Conservation (phyloP, 2,888 invertebrate species). For the Ormyrus thymus region DNA sequence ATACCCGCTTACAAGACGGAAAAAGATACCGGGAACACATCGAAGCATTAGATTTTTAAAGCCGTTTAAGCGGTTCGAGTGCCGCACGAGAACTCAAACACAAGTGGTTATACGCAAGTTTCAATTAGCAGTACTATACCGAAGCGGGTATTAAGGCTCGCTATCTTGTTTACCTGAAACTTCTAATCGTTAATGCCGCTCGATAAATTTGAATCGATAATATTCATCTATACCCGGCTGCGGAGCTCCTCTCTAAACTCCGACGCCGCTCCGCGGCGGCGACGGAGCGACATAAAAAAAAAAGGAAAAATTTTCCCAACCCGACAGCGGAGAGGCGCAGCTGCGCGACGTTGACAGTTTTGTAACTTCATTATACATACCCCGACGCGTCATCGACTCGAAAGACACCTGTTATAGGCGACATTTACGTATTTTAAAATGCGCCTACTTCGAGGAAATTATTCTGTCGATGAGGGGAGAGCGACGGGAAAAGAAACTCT, state of each 20-base stretch:
- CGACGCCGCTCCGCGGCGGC: no score
- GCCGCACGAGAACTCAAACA: neutral
- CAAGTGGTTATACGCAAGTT: slow-evolving; percentile 35
- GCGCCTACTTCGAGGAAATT: neutral
- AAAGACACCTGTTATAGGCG: no score
- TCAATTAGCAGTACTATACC: slow-evolving; percentile 35
- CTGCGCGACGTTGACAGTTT: neutral
- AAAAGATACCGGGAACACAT: no score
- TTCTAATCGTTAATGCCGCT: slow-evolving; percentile 20
- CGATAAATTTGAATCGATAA: slow-evolving; percentile 40
- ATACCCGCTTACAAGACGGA: no score
- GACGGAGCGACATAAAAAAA: neutral
- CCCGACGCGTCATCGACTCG: no score
- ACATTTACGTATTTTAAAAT: no score
- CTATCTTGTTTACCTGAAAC: slow-evolving; percentile 49
- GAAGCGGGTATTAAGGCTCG: slow-evolving; percentile 4
- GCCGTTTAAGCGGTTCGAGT: neutral
- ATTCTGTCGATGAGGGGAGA: no score
- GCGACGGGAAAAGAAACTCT: no score
- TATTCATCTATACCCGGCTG: neutral
- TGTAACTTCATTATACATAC: slow-evolving; percentile 9
- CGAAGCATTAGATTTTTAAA: neutral
- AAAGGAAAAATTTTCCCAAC: neutral
- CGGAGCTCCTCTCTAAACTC: no score
- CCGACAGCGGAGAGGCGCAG: neutral